These are phyloP conservation scores for Meloidogyne floridensis DNA, from an alignment of 1,140 invertebrate genomes.

Conservation along the genomic window DNA sequence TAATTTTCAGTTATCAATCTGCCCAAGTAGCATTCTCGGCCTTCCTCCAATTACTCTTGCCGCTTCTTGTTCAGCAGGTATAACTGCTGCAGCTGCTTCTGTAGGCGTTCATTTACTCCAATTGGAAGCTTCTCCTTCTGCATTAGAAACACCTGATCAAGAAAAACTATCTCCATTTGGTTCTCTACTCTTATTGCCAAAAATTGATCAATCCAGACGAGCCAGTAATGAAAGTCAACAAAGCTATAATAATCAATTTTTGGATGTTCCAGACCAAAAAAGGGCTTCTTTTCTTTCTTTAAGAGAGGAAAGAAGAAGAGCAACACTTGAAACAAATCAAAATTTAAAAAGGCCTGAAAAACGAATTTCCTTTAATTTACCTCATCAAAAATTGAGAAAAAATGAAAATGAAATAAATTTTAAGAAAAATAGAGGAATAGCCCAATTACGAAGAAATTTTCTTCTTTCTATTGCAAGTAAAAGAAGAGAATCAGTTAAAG, in stretches of 20 bases:
- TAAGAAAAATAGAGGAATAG: background rate
- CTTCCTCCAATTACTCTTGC: conserved; percentile 21
- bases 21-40: conserved; percentile 15
- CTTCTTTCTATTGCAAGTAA: too few relatives aligned
- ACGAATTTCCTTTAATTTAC: conserved; percentile 30
- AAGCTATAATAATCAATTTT: background rate
- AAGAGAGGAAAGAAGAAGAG: background rate
- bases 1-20: conserved; percentile 15
- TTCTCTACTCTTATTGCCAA: conserved; percentile 1
- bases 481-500: too few relatives aligned
- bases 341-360: conserved; percentile 1
- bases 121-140: conserved; percentile 10
- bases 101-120: conserved; percentile 22
- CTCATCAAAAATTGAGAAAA: conserved; percentile 10
- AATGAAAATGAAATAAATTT: conserved; percentile 2
- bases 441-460: background rate
- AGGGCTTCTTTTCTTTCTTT: conserved; percentile 15
- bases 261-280: conserved; percentile 17
- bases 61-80: conserved; percentile 25
- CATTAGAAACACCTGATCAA: background rate
- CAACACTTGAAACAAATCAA: background rate
- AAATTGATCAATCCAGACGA: conserved; percentile 2
- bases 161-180: conserved; percentile 1
- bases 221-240: conserved; percentile 2
- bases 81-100: conserved; percentile 25